A percentile compares a stretch with the other conserved stretches of the same genome.
phyloP scores from a whole-genome alignment of 2,888 invertebrate species.

The Hymenopus coronatus region DNA sequence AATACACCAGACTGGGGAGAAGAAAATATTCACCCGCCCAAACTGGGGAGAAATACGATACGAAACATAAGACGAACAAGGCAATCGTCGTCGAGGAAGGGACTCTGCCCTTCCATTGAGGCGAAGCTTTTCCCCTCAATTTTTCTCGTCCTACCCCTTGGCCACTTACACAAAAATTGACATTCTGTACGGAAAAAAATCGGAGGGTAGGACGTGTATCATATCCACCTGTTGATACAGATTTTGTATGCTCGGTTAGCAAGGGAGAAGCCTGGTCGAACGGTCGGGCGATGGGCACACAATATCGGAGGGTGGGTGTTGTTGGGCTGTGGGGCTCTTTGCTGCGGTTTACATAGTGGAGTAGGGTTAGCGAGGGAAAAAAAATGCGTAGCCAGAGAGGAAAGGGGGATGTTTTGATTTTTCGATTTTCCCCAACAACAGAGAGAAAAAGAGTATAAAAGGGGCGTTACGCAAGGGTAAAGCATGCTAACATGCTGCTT shows the following conservation, averaged over 20 bases:
- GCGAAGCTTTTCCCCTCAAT: background rate
- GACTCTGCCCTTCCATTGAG: background rate
- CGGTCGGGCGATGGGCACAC: background rate
- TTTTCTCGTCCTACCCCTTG: slow-evolving; percentile 3
- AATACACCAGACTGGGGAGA: background rate
- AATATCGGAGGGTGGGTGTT: background rate
- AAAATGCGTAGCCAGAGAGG: background rate
- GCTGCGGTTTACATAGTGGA: background rate
- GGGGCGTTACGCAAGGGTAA: background rate
- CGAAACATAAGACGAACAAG: background rate
- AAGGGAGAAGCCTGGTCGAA: background rate
- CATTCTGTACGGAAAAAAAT: slow-evolving; percentile 10
- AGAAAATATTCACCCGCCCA: background rate
- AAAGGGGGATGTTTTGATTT: background rate
- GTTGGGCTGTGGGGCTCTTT: background rate
- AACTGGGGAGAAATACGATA: slow-evolving; percentile 4
- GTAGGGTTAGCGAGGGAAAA: background rate
- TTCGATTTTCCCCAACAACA: background rate
- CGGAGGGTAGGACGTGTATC: background rate
- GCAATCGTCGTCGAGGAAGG: background rate
- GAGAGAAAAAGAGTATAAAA: background rate
- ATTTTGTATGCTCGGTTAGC: background rate
- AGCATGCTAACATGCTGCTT: background rate
- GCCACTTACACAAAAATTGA: slow-evolving; percentile 21
- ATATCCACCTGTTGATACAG: slow-evolving; percentile 15